Conservation (phyloP, 2,113 vertebrate species). For the Amphilophus citrinellus region DNA sequence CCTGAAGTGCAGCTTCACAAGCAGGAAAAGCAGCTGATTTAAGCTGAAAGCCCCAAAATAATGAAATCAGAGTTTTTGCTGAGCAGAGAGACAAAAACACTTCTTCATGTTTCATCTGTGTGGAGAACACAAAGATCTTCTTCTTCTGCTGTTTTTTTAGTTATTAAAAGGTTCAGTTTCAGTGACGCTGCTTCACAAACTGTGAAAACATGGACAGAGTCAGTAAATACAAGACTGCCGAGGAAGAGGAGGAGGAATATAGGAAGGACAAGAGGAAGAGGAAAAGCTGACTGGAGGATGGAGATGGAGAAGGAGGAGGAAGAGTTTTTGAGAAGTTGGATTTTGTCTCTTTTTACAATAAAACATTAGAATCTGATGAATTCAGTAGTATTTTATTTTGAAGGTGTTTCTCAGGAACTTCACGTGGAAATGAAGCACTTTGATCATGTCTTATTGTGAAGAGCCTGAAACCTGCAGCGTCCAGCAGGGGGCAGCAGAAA, state of each 20-base stretch:
- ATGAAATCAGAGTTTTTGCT: conserved; percentile 13
- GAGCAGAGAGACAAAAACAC: background rate
- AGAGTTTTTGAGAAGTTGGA: background rate
- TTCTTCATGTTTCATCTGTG: background rate
- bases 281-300: background rate
- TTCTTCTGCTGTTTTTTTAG: background rate
- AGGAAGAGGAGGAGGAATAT: background rate
- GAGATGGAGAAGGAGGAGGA: background rate
- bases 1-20: background rate
- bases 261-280: background rate
- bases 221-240: background rate
- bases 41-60: background rate
- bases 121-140: background rate
- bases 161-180: background rate
- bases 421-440: background rate
- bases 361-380: background rate
- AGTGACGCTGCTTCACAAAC: conserved; percentile 2
- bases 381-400: background rate
- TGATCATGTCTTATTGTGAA: background rate
- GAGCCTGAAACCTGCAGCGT: background rate
- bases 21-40: background rate
- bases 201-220: too few species aligned
- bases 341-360: background rate
- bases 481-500: conserved; percentile 65
- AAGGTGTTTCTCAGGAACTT: background rate